A percentile compares a stretch with the other conserved stretches of the same genome.
These are phyloP conservation scores for Octonoba sinensis DNA, from an alignment of 2,888 invertebrate genomes.

Conservation along the genomic window DNA sequence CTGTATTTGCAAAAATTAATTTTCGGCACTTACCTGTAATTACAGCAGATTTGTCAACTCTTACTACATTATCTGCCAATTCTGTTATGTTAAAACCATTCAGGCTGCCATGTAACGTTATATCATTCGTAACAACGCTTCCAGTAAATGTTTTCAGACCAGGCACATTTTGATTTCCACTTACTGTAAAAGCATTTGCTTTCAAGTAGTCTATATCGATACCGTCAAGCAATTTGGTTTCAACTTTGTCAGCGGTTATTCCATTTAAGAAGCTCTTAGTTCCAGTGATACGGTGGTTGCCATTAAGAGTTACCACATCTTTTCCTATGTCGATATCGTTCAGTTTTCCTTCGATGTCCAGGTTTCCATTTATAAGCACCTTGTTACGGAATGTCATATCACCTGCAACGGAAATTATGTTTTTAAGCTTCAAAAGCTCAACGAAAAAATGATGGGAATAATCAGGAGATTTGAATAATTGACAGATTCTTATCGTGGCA, in stretches of 20 bases:
- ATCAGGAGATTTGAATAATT: too few relatives aligned
- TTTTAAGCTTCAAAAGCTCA: too few relatives aligned
- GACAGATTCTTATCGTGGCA: too few relatives aligned
- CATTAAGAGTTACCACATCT: slow-evolving; percentile 52
- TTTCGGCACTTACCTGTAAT: slow-evolving; percentile 30
- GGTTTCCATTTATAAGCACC: slow-evolving; percentile 19
- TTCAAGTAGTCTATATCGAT: slow-evolving; percentile 33
- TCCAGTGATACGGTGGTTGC: slow-evolving; percentile 39
- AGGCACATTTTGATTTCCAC: slow-evolving; percentile 27
- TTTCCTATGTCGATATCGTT: slow-evolving; percentile 47
- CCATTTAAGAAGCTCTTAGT: slow-evolving; percentile 46
- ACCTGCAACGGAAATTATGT: slow-evolving; percentile 1
- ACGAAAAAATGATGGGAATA: too few relatives aligned
- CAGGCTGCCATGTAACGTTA: slow-evolving; percentile 46
- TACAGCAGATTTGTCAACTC: slow-evolving; percentile 31
- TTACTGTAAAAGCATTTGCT: slow-evolving; percentile 31
- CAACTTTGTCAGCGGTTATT: slow-evolving; percentile 19
- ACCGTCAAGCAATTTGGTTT: slow-evolving; percentile 41
- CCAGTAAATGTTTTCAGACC: slow-evolving; percentile 32
- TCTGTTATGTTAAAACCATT: slow-evolving; percentile 42
- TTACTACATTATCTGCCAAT: slow-evolving; percentile 36
- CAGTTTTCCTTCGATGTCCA: slow-evolving; percentile 28
- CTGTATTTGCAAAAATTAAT: too few relatives aligned
- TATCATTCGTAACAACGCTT: slow-evolving; percentile 23
- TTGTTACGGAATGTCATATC: slow-evolving; percentile 33